Evolutionary conservation across 2,888 invertebrate genomes (phyloP).

Genomic region (Agrotis ipsilon): DNA sequence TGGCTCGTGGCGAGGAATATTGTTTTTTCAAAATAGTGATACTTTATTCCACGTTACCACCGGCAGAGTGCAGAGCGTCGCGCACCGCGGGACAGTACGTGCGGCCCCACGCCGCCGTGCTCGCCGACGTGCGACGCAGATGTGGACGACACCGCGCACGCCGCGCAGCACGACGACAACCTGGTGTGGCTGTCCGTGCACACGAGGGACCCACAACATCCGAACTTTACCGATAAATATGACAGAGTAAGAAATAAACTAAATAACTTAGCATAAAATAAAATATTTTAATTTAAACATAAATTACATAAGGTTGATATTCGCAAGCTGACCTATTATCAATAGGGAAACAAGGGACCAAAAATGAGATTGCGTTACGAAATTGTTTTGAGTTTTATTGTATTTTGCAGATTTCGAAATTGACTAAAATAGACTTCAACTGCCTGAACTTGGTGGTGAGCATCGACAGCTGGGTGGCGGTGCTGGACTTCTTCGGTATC

Average conservation of each 20-base stretch:
- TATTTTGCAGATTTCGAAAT: slow-evolving; percentile 83
- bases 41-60: too few species aligned
- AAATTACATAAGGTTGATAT: background rate
- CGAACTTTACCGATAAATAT: slow-evolving; percentile 92
- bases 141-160: slow-evolving; percentile 77
- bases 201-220: slow-evolving; percentile 92
- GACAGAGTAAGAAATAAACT: slow-evolving; percentile 83
- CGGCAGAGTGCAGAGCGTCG: slow-evolving; percentile 58
- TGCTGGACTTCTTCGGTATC: slow-evolving; percentile 97
- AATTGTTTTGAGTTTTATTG: too few species aligned
- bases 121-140: slow-evolving; percentile 85
- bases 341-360: background rate
- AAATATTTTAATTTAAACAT: background rate
- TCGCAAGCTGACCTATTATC: background rate
- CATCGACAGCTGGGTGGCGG: slow-evolving; percentile 98
- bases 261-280: too few species aligned
- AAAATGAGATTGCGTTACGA: background rate
- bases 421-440: slow-evolving; percentile 96
- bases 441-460: slow-evolving; percentile 97
- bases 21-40: too few species aligned
- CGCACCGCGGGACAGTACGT: slow-evolving; percentile 79
- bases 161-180: slow-evolving; percentile 89
- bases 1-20: too few species aligned
- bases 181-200: slow-evolving; percentile 94
- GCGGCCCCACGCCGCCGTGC: slow-evolving; percentile 92